Conservation (phyloP, 2,888 invertebrate genomes). For the Pemphredon lugubris region DNA sequence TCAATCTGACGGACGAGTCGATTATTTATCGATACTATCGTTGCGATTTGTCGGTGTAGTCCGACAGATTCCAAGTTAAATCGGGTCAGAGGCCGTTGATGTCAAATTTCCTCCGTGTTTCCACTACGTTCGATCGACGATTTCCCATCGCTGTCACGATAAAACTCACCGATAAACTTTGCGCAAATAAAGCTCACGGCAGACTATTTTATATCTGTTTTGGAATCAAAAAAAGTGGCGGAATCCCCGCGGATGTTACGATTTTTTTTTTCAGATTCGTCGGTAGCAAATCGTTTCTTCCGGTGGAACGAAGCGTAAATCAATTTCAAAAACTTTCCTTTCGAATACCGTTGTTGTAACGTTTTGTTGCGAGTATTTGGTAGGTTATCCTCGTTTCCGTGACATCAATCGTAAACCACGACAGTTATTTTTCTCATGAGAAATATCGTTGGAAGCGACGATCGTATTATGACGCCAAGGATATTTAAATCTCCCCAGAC, state of each 20-base stretch:
- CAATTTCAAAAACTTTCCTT: too few relatives aligned
- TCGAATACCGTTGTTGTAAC: too few relatives aligned
- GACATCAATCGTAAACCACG: too few relatives aligned
- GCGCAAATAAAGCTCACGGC: conserved; percentile 12
- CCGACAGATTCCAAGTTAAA: conserved; percentile 40
- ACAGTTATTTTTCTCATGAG: too few relatives aligned
- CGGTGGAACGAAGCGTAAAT: too few relatives aligned
- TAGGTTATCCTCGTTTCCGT: too few relatives aligned
- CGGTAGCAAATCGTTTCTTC: too few relatives aligned
- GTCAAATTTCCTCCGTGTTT: conserved; percentile 53
- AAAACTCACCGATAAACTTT: conserved; percentile 28
- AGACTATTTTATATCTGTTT: conserved; percentile 9
- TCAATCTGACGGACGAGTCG: conserved; percentile 22
- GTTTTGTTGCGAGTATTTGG: too few relatives aligned
- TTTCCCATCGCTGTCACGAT: conserved; percentile 41
- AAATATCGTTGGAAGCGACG: too few relatives aligned
- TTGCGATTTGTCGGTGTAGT: conserved; percentile 42
- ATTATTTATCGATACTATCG: conserved; percentile 48
- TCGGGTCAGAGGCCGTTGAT: conserved; percentile 42
- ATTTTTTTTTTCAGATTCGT: background rate
- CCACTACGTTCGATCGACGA: conserved; percentile 47
- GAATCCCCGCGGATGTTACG: background rate
- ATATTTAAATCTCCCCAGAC: too few relatives aligned
- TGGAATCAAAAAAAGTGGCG: conserved; percentile 3
- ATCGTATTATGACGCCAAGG: too few relatives aligned